Evolutionary conservation across 2,113 vertebrate species (phyloP).

Genomic region (Cinclus cinclus): DNA sequence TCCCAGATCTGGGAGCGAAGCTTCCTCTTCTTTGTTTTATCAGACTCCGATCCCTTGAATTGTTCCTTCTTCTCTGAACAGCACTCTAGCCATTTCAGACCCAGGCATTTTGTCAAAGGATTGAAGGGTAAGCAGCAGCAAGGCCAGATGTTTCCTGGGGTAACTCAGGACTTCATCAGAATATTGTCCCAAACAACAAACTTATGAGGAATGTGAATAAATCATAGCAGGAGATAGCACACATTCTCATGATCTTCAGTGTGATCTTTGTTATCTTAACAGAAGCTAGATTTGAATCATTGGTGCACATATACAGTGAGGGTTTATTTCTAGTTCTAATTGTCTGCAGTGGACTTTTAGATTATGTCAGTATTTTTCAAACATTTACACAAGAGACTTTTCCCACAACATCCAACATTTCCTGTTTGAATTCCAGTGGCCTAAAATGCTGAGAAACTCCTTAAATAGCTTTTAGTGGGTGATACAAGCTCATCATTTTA

Average conservation of each 20-base stretch:
- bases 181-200: background rate
- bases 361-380: background rate
- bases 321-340: background rate
- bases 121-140: background rate
- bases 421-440: slow-evolving; percentile 47
- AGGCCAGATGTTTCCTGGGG: background rate
- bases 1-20: background rate
- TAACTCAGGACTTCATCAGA: background rate
- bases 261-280: background rate
- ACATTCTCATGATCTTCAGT: background rate
- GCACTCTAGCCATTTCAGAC: background rate
- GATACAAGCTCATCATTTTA: background rate
- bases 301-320: background rate
- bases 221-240: background rate
- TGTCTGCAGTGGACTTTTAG: background rate
- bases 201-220: background rate
- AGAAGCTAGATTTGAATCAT: background rate
- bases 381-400: slow-evolving; percentile 30
- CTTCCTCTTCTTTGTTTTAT: background rate
- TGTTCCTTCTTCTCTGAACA: background rate
- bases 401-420: slow-evolving; percentile 53
- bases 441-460: slow-evolving; percentile 15
- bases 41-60: background rate
- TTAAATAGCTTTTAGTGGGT: slow-evolving; percentile 37
- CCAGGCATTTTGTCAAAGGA: background rate